These are phyloP conservation scores for Leptopilina boulardi DNA, from an alignment of 1,140 invertebrate species.

Conservation along the genomic window DNA sequence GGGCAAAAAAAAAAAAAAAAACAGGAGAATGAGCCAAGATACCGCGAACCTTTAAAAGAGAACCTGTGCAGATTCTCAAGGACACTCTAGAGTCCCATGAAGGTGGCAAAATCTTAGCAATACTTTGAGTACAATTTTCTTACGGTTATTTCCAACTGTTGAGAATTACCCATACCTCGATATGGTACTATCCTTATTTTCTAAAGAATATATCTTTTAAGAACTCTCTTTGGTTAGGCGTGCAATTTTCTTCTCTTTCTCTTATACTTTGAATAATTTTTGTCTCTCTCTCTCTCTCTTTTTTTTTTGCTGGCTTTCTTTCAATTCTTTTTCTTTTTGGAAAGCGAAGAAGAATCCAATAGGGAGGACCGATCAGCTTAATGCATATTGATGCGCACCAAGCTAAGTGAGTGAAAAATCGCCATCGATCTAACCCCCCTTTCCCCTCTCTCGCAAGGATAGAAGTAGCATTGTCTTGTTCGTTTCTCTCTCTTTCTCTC, in stretches of 20 bases:
- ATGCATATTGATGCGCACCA: slow-evolving; percentile 75
- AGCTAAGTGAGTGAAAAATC: slow-evolving; percentile 77
- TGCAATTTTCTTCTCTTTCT: slow-evolving; percentile 50
- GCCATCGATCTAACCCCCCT: slow-evolving; percentile 72
- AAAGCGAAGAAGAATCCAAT: slow-evolving; percentile 65
- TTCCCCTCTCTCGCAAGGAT: no score
- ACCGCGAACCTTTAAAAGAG: slow-evolving; percentile 43
- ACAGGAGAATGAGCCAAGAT: slow-evolving; percentile 45
- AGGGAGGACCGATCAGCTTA: slow-evolving; percentile 75
- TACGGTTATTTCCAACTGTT: slow-evolving; percentile 70
- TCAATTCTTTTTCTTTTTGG: slow-evolving; percentile 50
- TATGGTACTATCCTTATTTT: slow-evolving; percentile 68
- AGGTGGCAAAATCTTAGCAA: slow-evolving; percentile 67
- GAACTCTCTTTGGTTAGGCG: slow-evolving; percentile 56
- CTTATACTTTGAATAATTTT: slow-evolving; percentile 39
- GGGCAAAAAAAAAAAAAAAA: slow-evolving; percentile 45
- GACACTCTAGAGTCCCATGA: slow-evolving; percentile 68
- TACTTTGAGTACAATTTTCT: slow-evolving; percentile 68
- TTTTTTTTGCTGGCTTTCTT: slow-evolving; percentile 42
- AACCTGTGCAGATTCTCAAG: slow-evolving; percentile 65
- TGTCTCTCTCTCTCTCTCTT: slow-evolving; percentile 40
- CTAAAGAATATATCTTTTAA: slow-evolving; percentile 71
- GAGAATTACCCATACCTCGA: slow-evolving; percentile 66
- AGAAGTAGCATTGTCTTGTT: slow-evolving; percentile 39
- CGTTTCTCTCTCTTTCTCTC: not conserved